phyloP scores from a whole-genome alignment of 2,113 vertebrate genomes.

The cattle (Bos taurus) region DNA sequence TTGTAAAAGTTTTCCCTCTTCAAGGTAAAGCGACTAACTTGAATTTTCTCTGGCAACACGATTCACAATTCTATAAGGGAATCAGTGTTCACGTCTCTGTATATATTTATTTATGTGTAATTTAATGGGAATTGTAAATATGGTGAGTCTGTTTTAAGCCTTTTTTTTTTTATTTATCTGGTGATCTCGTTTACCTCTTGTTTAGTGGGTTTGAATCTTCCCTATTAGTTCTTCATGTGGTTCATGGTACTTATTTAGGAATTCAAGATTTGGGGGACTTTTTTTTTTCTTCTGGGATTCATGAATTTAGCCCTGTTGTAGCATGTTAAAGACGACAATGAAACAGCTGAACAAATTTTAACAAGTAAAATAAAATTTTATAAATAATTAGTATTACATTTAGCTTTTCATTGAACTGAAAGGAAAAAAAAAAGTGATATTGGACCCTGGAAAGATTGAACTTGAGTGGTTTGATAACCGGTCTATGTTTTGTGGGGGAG shows the following conservation, averaged over 20 bases:
- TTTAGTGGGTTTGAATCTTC: constrained; percentile 99
- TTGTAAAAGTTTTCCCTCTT: constrained; percentile 87
- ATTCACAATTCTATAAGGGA: constrained; percentile 97
- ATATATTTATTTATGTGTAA: constrained; percentile 99
- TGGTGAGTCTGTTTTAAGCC: constrained; percentile 99
- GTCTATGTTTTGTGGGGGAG: constrained; percentile 91
- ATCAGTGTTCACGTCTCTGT: constrained; percentile 99
- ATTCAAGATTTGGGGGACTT: constrained; percentile 89
- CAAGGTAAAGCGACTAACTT: constrained; percentile 92
- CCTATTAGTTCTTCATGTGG: constrained; percentile 97
- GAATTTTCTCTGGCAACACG: constrained; percentile 96
- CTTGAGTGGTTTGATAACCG: constrained; percentile 89
- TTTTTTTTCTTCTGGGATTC: constrained; percentile 87
- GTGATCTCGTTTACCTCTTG: constrained; percentile 97
- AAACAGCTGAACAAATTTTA: constrained; percentile 95
- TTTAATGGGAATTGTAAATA: constrained; percentile 99
- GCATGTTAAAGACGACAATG: constrained; percentile 95
- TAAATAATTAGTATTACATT: constrained; percentile 91
- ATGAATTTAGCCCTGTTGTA: constrained; percentile 98
- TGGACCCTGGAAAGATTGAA: constrained; percentile 86
- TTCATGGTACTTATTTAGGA: constrained; percentile 97
- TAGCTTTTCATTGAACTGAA: constrained; percentile 86
- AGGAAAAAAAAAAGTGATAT: constrained; percentile 77
- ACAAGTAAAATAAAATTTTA: constrained; percentile 91
- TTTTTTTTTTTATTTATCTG: constrained; percentile 99